A percentile compares a stretch with the other conserved stretches of the same genome.
These are phyloP conservation scores for Pocillopora grandis DNA, from an alignment of 92 coral and sea anemone species.

Conservation along the genomic window DNA sequence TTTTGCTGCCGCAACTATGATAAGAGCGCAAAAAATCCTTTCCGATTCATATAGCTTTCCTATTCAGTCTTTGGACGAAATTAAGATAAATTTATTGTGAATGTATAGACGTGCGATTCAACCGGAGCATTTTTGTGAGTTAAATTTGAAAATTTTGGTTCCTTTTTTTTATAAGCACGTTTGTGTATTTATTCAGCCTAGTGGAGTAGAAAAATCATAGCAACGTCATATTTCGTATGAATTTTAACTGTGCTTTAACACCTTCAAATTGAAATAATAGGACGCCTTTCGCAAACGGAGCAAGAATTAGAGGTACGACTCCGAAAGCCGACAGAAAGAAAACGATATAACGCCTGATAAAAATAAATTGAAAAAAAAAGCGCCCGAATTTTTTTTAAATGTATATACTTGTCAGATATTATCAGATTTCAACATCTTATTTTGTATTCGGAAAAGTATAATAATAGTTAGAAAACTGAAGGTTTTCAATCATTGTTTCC, in stretches of 20 bases:
- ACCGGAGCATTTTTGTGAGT: not conserved
- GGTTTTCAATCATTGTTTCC: not conserved
- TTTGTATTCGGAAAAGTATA: too few relatives aligned
- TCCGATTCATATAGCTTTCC: constrained; percentile 12
- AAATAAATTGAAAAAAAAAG: too few relatives aligned
- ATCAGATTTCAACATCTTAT: not conserved
- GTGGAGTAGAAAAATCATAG: not conserved
- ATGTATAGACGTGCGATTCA: too few relatives aligned
- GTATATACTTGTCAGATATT: not conserved
- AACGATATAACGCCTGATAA: too few relatives aligned
- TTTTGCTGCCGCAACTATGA: not conserved
- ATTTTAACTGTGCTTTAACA: too few relatives aligned
- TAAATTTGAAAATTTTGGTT: not conserved
- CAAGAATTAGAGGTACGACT: not conserved
- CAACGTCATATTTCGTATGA: too few relatives aligned
- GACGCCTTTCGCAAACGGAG: too few relatives aligned
- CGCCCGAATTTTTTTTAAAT: not conserved
- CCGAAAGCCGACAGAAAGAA: not conserved
- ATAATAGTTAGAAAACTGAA: not conserved
- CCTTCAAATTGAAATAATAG: too few relatives aligned
- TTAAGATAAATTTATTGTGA: not conserved
- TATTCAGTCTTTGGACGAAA: constrained; percentile 1
- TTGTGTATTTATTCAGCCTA: too few relatives aligned
- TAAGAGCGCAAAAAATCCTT: not conserved
- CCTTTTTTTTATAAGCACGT: not conserved